These are phyloP conservation scores for Orchesellides sinensis DNA, from an alignment of 2,888 invertebrate species.

Conservation along the genomic window DNA sequence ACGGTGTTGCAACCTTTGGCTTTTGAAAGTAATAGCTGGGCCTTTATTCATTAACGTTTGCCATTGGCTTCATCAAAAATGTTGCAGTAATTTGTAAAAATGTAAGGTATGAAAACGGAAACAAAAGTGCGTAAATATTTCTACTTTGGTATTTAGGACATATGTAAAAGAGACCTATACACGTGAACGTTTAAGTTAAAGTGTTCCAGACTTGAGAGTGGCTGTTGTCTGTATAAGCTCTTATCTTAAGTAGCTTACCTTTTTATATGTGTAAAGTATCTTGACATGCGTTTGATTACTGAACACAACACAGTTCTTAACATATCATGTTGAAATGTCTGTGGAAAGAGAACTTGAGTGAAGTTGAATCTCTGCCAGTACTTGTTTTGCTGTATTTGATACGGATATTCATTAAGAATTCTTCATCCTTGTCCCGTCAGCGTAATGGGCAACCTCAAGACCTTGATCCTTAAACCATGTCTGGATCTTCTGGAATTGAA, in stretches of 20 bases:
- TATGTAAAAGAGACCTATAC: background rate
- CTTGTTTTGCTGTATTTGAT: background rate
- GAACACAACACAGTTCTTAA: background rate
- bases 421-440: slow-evolving; percentile 28
- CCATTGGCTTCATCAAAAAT: background rate
- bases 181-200: background rate
- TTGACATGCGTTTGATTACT: slow-evolving; percentile 1
- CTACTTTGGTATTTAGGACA: too few relatives aligned
- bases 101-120: background rate
- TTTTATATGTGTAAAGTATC: background rate
- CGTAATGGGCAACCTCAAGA: slow-evolving; percentile 1
- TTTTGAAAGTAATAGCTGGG: slow-evolving; percentile 15
- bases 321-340: background rate
- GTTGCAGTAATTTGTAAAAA: background rate
- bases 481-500: background rate
- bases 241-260: background rate
- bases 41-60: background rate
- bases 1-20: slow-evolving; percentile 48
- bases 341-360: background rate
- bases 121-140: too few relatives aligned
- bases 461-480: background rate
- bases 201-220: slow-evolving; percentile 3
- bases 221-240: background rate
- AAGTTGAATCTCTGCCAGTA: slow-evolving; percentile 14
- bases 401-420: background rate